These are phyloP conservation scores for Thymallus thymallus DNA, from an alignment of 2,113 vertebrate species.

Conservation along the genomic window DNA sequence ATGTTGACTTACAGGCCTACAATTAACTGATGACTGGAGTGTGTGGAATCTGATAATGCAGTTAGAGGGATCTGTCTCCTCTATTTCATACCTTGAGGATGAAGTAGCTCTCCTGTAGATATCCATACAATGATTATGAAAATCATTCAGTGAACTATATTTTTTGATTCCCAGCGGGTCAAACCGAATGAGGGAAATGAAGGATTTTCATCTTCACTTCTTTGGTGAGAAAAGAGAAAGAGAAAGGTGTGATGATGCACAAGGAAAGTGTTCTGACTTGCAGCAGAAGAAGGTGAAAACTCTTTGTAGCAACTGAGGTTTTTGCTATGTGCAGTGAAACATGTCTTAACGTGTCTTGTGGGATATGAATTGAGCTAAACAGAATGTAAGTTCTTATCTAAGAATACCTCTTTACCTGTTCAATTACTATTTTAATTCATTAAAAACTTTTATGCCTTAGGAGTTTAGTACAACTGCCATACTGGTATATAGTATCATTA, in stretches of 20 bases:
- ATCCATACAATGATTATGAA: background rate
- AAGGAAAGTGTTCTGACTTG: constrained; percentile 38
- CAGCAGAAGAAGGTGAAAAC: constrained; percentile 17
- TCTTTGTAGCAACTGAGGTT: constrained; percentile 18
- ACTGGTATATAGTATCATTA: too few relatives aligned
- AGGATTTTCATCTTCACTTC: background rate
- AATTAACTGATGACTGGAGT: background rate
- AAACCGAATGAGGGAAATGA: background rate
- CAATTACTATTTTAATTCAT: too few relatives aligned
- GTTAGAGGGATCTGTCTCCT: background rate
- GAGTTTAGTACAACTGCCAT: too few relatives aligned
- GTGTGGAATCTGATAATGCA: background rate
- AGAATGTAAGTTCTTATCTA: constrained; percentile 10
- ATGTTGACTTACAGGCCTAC: too few relatives aligned
- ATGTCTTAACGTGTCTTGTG: constrained; percentile 39
- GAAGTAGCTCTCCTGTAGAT: background rate
- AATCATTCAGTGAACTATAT: background rate
- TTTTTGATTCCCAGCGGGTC: background rate
- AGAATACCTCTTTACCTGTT: too few relatives aligned
- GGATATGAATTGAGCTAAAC: constrained; percentile 6
- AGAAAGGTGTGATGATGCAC: background rate
- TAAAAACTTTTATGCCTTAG: too few relatives aligned
- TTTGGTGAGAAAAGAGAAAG: background rate
- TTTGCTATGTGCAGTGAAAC: constrained; percentile 26
- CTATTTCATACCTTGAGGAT: background rate